These are phyloP conservation scores for Theristicus caerulescens DNA, from an alignment of 2,113 vertebrate species.

Conservation along the genomic window DNA sequence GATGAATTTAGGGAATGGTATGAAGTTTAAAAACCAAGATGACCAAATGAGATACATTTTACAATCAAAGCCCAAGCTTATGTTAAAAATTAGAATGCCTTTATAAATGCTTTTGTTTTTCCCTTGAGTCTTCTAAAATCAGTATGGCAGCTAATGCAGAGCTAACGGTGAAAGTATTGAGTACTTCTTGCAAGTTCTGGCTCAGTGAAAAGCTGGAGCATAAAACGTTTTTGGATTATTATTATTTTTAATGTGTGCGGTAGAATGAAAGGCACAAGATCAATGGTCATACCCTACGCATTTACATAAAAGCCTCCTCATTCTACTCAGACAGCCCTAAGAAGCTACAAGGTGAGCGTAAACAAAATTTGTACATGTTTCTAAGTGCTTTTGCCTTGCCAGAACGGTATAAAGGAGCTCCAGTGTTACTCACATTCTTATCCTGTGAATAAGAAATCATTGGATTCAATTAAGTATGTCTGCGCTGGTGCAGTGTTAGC, in stretches of 20 bases:
- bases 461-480: neutral
- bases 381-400: neutral
- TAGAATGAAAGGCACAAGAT: neutral
- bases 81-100: conserved; percentile 73
- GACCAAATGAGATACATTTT: conserved; percentile 74
- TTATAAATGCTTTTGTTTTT: conserved; percentile 69
- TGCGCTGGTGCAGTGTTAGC: neutral
- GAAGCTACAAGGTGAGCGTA: neutral
- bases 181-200: conserved; percentile 18
- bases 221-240: neutral
- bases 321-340: neutral
- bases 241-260: neutral
- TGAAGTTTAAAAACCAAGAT: conserved; percentile 68
- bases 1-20: conserved; percentile 70
- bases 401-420: neutral
- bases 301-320: neutral
- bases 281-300: neutral
- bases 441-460: neutral
- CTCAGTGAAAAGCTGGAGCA: neutral
- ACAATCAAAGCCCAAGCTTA: conserved; percentile 67
- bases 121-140: conserved; percentile 74
- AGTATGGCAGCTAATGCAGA: conserved; percentile 53
- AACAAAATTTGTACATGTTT: neutral
- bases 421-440: neutral
- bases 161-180: neutral